phyloP scores from a whole-genome alignment of 92 coral and sea anemone genomes.

The Scolanthus callimorphus region DNA sequence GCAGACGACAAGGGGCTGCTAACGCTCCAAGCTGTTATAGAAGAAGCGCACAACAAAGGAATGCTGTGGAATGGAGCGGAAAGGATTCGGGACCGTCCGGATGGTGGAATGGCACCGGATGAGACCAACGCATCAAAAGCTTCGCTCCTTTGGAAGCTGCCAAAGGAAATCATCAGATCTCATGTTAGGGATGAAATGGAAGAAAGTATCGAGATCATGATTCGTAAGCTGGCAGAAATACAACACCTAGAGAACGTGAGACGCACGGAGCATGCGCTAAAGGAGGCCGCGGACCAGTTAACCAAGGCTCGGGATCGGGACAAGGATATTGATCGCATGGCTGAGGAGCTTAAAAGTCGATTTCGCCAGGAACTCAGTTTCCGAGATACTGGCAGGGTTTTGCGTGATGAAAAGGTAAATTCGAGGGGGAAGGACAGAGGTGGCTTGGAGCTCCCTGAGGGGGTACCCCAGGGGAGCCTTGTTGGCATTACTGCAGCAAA shows the following conservation, averaged over 20 bases:
- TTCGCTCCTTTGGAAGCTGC: constrained; percentile 8
- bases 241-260: constrained; percentile 83
- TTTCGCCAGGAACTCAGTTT: constrained; percentile 68
- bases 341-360: constrained; percentile 51
- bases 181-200: constrained; percentile 40
- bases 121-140: not conserved
- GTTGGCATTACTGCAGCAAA: constrained; percentile 6
- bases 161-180: constrained; percentile 16
- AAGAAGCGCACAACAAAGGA: not conserved
- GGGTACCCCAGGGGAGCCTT: not conserved
- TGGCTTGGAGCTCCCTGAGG: not conserved
- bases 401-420: not conserved
- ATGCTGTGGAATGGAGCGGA: not conserved
- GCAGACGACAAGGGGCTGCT: constrained; percentile 6
- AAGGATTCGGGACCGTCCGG: not conserved
- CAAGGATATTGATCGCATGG: constrained; percentile 49
- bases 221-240: constrained; percentile 87
- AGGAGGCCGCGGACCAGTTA: constrained; percentile 69
- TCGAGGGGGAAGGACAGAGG: not conserved
- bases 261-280: constrained; percentile 63
- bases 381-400: constrained; percentile 37
- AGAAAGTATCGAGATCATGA: constrained; percentile 67
- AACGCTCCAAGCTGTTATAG: not conserved
- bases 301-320: constrained; percentile 62
- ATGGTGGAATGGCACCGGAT: not conserved